A percentile compares a stretch with the other conserved stretches of the same genome.
Evolutionary conservation across 2,888 invertebrate species (phyloP).

Genomic region (Diploptera punctata): DNA sequence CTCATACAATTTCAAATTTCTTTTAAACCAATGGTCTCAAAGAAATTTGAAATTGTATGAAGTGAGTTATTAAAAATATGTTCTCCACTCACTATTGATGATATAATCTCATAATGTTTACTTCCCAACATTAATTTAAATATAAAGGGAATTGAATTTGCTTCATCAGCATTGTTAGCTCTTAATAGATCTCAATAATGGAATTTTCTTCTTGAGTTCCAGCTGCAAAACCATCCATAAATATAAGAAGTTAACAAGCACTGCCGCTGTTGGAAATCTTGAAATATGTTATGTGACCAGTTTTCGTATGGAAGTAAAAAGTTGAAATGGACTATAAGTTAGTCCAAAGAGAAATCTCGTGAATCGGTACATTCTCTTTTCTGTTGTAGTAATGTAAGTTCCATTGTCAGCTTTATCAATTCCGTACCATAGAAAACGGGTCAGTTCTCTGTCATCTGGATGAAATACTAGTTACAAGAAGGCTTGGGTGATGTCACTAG

Average conservation of each 20-base stretch:
- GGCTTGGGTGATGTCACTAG: not conserved
- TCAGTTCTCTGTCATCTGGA: conserved; percentile 3
- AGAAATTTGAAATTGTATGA: too few relatives aligned
- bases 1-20: too few relatives aligned
- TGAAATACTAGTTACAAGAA: conserved; percentile 3
- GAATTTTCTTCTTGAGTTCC: not conserved
- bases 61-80: too few relatives aligned
- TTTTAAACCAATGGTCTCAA: too few relatives aligned
- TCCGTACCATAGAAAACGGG: conserved; percentile 3
- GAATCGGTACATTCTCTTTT: not conserved
- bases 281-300: not conserved
- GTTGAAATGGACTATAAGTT: conserved; percentile 4
- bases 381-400: not conserved
- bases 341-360: conserved; percentile 8
- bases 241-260: not conserved
- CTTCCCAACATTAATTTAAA: too few relatives aligned
- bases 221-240: conserved; percentile 23
- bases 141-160: too few relatives aligned
- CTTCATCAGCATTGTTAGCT: not conserved
- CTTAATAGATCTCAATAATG: not conserved
- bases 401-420: not conserved
- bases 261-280: not conserved
- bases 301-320: conserved; percentile 3
- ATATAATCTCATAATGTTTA: too few relatives aligned
- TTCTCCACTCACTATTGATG: too few relatives aligned